Percentiles rank a stretch among this genome's conserved stretches.
Conservation (phyloP, 2,797 vertebrate species). For the Dromococcyx pavoninus region DNA sequence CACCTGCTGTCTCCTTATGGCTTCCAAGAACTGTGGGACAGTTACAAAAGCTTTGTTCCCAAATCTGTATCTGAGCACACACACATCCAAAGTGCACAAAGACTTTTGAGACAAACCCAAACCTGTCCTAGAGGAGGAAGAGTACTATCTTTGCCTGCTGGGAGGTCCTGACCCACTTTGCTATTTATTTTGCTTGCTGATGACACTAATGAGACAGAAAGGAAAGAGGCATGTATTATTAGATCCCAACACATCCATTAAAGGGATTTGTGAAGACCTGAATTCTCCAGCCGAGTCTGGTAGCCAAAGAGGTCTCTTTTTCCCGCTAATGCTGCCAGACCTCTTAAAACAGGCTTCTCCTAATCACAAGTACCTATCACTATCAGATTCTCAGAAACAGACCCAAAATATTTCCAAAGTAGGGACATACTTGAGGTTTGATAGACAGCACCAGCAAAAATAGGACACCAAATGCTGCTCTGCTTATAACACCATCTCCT, state of each 20-base stretch:
- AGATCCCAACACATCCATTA: slow-evolving; percentile 10
- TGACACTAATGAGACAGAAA: slow-evolving; percentile 31
- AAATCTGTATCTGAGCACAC: background rate
- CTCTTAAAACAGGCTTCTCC: background rate
- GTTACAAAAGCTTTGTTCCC: background rate
- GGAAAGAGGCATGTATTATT: slow-evolving; percentile 25
- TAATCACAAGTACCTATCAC: background rate
- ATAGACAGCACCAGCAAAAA: background rate
- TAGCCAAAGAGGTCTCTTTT: background rate
- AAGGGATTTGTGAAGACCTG: background rate
- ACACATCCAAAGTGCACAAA: background rate
- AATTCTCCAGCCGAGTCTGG: background rate
- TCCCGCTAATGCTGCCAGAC: background rate
- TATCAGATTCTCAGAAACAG: background rate
- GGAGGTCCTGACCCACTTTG: slow-evolving; percentile 58
- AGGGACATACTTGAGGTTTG: background rate
- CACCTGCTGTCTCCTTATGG: background rate
- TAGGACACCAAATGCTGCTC: background rate
- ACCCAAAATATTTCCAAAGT: background rate
- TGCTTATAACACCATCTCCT: background rate
- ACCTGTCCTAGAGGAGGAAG: background rate
- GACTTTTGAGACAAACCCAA: background rate
- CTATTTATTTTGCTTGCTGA: slow-evolving; percentile 45
- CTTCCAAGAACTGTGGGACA: background rate
- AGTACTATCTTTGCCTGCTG: background rate